These are phyloP conservation scores for Cheilosia grossa DNA, from an alignment of 2,888 invertebrate genomes.

Conservation along the genomic window DNA sequence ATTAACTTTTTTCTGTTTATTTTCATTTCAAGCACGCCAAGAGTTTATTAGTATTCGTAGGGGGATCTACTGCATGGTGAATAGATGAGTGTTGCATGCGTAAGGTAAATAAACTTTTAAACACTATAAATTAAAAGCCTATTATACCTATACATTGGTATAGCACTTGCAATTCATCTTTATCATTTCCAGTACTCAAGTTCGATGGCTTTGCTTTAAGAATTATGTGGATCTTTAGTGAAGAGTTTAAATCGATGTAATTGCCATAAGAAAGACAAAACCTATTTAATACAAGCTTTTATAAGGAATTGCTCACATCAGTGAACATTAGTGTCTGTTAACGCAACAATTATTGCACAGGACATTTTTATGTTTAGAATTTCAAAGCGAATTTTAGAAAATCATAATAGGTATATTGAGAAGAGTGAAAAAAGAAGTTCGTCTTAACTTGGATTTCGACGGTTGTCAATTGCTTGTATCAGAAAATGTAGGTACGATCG, in stretches of 20 bases:
- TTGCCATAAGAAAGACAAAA: neutral
- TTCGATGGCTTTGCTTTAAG: neutral
- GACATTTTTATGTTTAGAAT: too few species aligned
- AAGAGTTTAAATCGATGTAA: neutral
- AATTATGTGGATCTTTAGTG: neutral
- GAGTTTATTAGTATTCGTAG: constrained; percentile 44
- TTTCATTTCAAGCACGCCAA: constrained; percentile 24
- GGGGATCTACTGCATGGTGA: constrained; percentile 15
- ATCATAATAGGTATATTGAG: too few species aligned
- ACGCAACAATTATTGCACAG: too few species aligned
- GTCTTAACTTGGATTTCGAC: too few species aligned
- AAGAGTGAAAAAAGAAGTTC: too few species aligned
- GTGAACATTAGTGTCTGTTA: too few species aligned
- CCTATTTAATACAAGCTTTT: too few species aligned
- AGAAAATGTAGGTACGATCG: too few species aligned
- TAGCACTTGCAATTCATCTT: neutral
- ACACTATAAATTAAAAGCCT: constrained; percentile 6
- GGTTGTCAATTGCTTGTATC: too few species aligned
- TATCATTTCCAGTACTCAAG: neutral
- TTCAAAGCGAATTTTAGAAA: too few species aligned
- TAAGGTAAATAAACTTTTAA: constrained; percentile 27
- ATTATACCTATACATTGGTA: neutral
- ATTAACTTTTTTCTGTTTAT: constrained; percentile 44
- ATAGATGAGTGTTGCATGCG: constrained; percentile 11
- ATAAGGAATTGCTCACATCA: too few species aligned